Evolutionary conservation across 2,113 vertebrate species (phyloP), one percentile per base, ranked within the genome.

Genomic region (Limnothrissa miodon): DNA sequence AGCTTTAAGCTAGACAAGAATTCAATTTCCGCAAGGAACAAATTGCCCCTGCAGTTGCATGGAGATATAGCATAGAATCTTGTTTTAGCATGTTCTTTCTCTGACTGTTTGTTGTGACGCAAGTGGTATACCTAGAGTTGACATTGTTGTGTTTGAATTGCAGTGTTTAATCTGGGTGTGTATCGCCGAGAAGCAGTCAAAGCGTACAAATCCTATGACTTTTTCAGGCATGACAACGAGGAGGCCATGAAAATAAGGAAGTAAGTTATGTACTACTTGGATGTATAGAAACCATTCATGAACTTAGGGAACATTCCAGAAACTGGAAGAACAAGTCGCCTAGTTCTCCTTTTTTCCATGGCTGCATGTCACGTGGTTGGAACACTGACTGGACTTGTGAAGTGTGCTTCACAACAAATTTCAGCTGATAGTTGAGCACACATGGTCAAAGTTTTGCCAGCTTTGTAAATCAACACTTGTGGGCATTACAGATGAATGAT

Each of bases 211-310:
- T 99, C 98, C 81, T 99, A 97, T 0, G 96, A 99, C 83, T 99
- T 99, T 93, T 99, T 99, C 92, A 95, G 97, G 53, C 98, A 99
- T 0, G 98, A 99, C 92, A 99, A 99, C 3, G 93, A 96, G 48
- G 97, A 98, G 86, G 98, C 98, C 89, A 99, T 99, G 98, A 96
- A 93, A 89, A 99, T 99, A 89, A 96, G 98, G 85, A 99, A 96
- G 98, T 99, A 89, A 95, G 97, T 92, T 10, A 33, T 21, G 33
- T 81, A 59, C 48, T 29, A 23, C 59, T 59, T 51, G 6, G 9
- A 19, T 59, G 33, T 23, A 81, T 74, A 36, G 66, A 74, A 74
- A 74, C 11, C 13, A 4, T 11, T 74, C 15, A 29, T 39, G 29
- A n/a, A 11, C 6, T 51, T 10, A 80, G 59, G 36, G 48, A 81